A percentile compares a stretch with the other conserved stretches of the same genome.
phyloP scores from a whole-genome alignment of 2,113 vertebrate genomes.

The Hyperopisus bebe region DNA sequence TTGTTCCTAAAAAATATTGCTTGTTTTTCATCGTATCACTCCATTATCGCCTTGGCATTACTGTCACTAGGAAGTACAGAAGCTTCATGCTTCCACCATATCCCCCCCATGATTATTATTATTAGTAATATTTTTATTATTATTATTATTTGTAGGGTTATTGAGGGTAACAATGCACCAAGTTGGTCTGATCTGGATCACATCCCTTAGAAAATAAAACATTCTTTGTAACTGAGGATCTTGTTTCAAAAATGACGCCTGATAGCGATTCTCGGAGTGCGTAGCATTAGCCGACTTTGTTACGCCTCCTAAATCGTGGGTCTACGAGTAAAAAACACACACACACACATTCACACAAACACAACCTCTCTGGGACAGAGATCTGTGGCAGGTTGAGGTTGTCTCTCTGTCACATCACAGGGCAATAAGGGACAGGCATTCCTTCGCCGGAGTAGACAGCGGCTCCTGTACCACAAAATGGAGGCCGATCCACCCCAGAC shows the following conservation, averaged over 20 bases:
- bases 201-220: neutral
- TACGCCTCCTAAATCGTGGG: neutral
- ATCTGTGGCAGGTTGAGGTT: conserved; percentile 20
- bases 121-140: neutral
- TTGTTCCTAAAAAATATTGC: neutral
- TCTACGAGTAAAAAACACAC: conserved; percentile 11
- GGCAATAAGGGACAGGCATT: conserved; percentile 4
- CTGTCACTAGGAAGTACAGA: neutral
- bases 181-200: neutral
- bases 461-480: conserved; percentile 56
- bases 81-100: neutral
- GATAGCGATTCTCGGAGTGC: neutral
- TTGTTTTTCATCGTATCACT: neutral
- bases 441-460: neutral
- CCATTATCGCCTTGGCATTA: neutral
- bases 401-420: conserved; percentile 26
- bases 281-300: neutral
- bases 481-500: conserved; percentile 49
- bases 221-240: neutral
- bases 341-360: neutral
- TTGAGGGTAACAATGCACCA: neutral
- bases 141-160: neutral
- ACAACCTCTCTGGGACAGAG: conserved; percentile 18
- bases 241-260: conserved; percentile 7
- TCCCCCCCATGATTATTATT: neutral